Evolutionary conservation across 2,113 vertebrate genomes (phyloP), one percentile per base, ranked within the genome.

Genomic region (Gadus macrocephalus): DNA sequence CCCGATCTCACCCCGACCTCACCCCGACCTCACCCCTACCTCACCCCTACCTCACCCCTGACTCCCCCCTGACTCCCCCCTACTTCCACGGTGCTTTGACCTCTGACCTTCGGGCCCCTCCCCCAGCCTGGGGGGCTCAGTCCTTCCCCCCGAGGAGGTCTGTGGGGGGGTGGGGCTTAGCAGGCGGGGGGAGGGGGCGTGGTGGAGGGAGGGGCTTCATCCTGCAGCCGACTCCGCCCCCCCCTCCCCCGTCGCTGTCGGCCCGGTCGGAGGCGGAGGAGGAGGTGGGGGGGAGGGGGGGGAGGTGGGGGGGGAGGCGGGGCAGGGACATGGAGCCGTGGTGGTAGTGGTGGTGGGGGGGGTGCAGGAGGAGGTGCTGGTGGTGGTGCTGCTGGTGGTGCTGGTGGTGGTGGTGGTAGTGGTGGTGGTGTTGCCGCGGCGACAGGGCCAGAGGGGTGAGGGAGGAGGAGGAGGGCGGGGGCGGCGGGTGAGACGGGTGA

Each of bases 101-200:
- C 76, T 73, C 72, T 59, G 60, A 76, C 42, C 42, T 49, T 3
- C 42, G 3, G 28, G 65, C 68, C 72, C 62, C 62, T 56, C 42
- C 70, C 2, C 9, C 20, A 25, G 31, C 53, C 42, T 49, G 65
- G 86, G 83, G 88, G 78, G 87, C 66, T 86, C 85, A 89, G 78
- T 88, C 72, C 65, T 88, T 88, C 17, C 86, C 84, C 25, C 79
- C 77, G 2, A 86, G 74, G 64, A 89, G 68, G 80, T 92, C 88
- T 1, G 83, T 79, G 0, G 92, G 73, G 1, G 76, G 78, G 62
- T 79, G 75, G 27, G 93, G 90, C 53, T 92, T 93, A 64, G 93
- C 94, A 65, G 91, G 72, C 1, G 94, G 94, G 53, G 94, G 92
- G 71, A 93, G 83, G 0, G 94, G 94, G 17, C 90, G 70, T 0